phyloP scores from a whole-genome alignment of 1,140 invertebrate species.

The Chlorops oryzae region DNA sequence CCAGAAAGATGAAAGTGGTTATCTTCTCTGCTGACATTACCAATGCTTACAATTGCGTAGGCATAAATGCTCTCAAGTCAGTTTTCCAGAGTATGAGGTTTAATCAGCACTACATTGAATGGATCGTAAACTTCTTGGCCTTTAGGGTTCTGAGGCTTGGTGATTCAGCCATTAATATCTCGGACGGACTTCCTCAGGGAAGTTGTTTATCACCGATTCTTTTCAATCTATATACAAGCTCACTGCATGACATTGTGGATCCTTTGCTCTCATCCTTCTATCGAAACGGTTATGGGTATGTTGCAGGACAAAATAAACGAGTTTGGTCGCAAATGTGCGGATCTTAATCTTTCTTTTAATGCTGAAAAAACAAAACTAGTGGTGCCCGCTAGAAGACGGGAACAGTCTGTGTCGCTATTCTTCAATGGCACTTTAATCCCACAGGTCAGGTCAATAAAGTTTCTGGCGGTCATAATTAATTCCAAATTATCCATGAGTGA shows the following conservation, averaged over 20 bases:
- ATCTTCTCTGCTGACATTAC: neutral
- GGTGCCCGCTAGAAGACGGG: too few relatives aligned
- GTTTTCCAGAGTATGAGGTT: neutral
- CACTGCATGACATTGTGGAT: too few relatives aligned
- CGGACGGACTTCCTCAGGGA: neutral
- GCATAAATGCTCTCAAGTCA: neutral
- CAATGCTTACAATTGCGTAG: constrained; percentile 1
- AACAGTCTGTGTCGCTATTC: too few relatives aligned
- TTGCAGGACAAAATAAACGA: neutral
- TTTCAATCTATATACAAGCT: neutral
- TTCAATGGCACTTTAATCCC: too few relatives aligned
- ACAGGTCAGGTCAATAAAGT: too few relatives aligned
- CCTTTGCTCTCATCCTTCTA: too few relatives aligned
- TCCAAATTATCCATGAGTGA: too few relatives aligned
- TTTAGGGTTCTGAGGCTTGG: neutral
- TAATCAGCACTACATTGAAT: neutral
- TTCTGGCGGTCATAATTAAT: too few relatives aligned
- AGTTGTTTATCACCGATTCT: neutral
- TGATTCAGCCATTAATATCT: neutral
- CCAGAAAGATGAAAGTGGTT: neutral
- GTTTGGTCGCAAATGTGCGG: too few relatives aligned
- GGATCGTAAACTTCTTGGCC: neutral
- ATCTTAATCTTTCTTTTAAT: too few relatives aligned
- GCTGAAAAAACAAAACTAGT: too few relatives aligned
- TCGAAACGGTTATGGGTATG: too few relatives aligned